phyloP scores from a whole-genome alignment of 2,113 vertebrate genomes.

The Cavia aperea region DNA sequence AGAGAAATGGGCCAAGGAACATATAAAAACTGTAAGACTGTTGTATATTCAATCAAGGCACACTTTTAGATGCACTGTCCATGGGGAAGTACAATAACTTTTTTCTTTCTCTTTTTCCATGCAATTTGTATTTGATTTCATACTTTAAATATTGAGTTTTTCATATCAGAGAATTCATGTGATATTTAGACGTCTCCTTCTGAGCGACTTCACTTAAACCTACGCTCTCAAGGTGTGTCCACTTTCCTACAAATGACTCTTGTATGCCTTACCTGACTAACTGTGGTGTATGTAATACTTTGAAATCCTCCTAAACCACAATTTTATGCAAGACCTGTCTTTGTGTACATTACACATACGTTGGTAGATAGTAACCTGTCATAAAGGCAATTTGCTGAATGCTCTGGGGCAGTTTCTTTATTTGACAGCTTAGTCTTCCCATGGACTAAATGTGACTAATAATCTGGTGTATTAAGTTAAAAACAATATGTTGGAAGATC shows the following conservation, averaged over 20 bases:
- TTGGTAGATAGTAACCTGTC: neutral
- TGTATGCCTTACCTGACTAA: neutral
- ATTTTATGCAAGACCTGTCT: neutral
- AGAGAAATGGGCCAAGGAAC: neutral
- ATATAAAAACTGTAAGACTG: neutral
- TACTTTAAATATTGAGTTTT: neutral
- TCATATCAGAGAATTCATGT: neutral
- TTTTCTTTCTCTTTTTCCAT: too few relatives aligned
- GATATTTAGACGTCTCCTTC: neutral
- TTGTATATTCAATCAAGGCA: neutral
- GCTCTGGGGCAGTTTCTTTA: neutral
- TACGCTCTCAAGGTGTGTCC: too few relatives aligned
- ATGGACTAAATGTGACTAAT: neutral
- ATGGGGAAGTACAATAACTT: neutral
- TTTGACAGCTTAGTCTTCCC: neutral
- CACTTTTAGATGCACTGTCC: neutral
- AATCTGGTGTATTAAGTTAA: neutral
- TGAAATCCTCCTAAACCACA: neutral
- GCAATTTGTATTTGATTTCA: neutral
- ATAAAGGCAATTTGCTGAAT: neutral
- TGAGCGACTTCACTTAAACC: neutral
- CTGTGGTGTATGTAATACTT: neutral
- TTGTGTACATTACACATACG: neutral
- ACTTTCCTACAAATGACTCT: neutral
- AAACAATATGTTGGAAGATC: neutral